phyloP scores from a whole-genome alignment of 2,113 vertebrate genomes.

The Theristicus caerulescens region DNA sequence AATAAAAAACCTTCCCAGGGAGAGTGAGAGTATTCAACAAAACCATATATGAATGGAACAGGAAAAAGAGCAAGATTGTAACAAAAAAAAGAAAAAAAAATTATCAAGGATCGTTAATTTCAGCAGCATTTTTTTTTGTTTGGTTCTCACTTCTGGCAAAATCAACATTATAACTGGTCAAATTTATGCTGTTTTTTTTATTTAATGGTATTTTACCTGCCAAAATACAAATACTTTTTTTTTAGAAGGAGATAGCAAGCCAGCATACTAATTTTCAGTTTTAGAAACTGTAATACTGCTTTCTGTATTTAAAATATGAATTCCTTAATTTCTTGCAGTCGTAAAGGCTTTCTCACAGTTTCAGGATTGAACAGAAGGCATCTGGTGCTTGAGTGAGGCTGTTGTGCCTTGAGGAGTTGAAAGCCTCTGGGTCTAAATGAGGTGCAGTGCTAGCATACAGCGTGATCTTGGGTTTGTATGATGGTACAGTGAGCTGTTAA shows the following conservation, averaged over 20 bases:
- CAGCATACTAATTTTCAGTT: background rate
- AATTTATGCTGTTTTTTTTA: background rate
- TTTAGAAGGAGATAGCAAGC: background rate
- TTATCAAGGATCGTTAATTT: background rate
- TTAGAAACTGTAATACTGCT: background rate
- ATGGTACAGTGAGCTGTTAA: background rate
- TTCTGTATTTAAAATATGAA: background rate
- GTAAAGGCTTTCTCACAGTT: background rate
- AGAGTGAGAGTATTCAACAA: background rate
- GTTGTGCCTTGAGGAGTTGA: background rate
- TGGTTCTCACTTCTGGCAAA: background rate
- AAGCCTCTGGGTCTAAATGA: background rate
- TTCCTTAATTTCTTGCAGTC: background rate
- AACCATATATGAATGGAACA: background rate
- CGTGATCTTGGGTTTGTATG: background rate
- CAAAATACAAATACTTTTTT: background rate
- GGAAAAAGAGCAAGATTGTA: background rate
- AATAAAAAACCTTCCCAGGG: background rate
- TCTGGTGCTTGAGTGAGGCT: background rate
- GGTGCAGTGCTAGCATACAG: background rate
- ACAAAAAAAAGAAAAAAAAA: background rate
- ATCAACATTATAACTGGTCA: background rate
- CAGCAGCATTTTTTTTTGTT: background rate
- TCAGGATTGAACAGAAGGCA: background rate
- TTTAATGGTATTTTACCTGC: background rate